These are phyloP conservation scores for Saiga tatarica DNA, from an alignment of 2,113 vertebrate genomes.

Conservation along the genomic window DNA sequence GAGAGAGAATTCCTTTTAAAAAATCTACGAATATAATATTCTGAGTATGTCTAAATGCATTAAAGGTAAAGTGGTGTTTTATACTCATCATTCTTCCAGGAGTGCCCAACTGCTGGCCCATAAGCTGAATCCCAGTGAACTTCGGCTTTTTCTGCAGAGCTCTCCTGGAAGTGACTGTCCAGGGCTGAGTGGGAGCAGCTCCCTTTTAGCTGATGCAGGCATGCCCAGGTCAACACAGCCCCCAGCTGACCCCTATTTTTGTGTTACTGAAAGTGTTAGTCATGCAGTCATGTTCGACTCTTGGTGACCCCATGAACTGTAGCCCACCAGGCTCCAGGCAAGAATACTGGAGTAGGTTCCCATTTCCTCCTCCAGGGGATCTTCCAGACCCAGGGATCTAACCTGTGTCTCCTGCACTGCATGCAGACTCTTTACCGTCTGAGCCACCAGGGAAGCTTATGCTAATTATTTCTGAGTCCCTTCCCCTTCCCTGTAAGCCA, in stretches of 20 bases:
- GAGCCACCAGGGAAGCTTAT: neutral
- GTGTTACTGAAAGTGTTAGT: neutral
- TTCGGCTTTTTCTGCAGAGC: neutral
- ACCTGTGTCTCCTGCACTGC: neutral
- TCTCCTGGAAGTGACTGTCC: neutral
- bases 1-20: neutral
- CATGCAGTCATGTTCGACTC: neutral
- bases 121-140: neutral
- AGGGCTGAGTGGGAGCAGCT: neutral
- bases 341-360: neutral
- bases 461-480: neutral
- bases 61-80: neutral
- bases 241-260: neutral
- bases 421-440: neutral
- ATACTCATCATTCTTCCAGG: neutral
- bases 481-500: neutral
- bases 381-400: neutral
- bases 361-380: neutral
- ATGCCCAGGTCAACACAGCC: neutral
- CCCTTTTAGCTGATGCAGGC: neutral
- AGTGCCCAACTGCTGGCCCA: neutral
- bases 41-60: neutral
- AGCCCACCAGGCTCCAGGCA: neutral
- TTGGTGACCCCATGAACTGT: neutral
- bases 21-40: neutral